These are phyloP conservation scores for Polypedilum pembai DNA, from an alignment of 1,140 invertebrate species.

Conservation along the genomic window DNA sequence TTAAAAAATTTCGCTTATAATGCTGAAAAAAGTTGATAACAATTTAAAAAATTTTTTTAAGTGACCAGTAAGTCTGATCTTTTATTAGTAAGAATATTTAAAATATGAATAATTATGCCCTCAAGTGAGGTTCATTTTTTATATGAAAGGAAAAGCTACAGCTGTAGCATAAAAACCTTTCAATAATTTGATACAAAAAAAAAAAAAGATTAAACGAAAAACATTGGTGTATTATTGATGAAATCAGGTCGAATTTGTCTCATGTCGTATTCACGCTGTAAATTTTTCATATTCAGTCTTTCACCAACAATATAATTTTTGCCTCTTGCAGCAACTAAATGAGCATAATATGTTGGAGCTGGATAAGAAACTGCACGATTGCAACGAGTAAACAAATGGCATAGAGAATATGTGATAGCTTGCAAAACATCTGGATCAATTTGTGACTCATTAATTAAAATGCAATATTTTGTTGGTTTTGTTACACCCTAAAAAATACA, in stretches of 20 bases:
- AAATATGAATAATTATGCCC: too few relatives aligned
- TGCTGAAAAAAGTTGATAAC: too few relatives aligned
- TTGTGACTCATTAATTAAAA: constrained; percentile 71
- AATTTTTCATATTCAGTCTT: constrained; percentile 35
- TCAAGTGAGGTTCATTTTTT: too few relatives aligned
- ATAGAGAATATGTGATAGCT: constrained; percentile 74
- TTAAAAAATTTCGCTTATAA: too few relatives aligned
- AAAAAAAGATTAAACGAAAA: constrained; percentile 40
- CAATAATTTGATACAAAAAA: neutral
- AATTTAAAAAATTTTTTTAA: too few relatives aligned
- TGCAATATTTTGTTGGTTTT: constrained; percentile 80
- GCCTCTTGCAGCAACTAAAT: constrained; percentile 78
- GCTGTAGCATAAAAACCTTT: neutral
- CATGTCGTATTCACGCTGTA: constrained; percentile 20
- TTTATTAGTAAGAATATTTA: too few relatives aligned
- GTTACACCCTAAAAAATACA: constrained; percentile 59
- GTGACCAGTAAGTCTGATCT: too few relatives aligned
- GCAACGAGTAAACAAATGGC: constrained; percentile 82
- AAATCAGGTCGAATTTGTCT: constrained; percentile 30
- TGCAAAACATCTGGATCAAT: constrained; percentile 73
- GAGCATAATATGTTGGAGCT: constrained; percentile 89
- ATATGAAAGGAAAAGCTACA: too few relatives aligned
- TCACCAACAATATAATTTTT: constrained; percentile 52
- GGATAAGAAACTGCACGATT: constrained; percentile 84
- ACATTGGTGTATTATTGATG: constrained; percentile 39